A percentile compares a stretch with the other conserved stretches of the same genome.
These are phyloP conservation scores for Timandra comae DNA, from an alignment of 2,888 invertebrate genomes.

Conservation along the genomic window DNA sequence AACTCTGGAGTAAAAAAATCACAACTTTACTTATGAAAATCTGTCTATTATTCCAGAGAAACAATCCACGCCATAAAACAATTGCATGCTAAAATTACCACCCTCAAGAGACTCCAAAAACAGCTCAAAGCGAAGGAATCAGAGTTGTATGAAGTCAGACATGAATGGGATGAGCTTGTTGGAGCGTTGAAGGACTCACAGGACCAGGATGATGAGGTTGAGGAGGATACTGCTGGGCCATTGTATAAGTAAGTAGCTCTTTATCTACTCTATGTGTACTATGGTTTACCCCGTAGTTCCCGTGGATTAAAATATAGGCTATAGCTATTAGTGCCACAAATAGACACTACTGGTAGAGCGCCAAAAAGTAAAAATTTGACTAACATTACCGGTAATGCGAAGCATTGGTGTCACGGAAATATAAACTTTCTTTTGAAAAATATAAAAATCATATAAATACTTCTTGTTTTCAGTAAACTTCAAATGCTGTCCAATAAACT, in stretches of 20 bases:
- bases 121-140: slow-evolving; percentile 32
- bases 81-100: slow-evolving; percentile 32
- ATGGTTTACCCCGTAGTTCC: too few relatives aligned
- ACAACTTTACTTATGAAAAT: too few relatives aligned
- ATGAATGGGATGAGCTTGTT: slow-evolving; percentile 40
- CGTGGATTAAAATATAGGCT: too few relatives aligned
- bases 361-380: too few relatives aligned
- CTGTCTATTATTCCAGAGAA: slow-evolving; percentile 32
- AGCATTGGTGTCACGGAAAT: too few relatives aligned
- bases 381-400: too few relatives aligned
- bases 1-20: too few relatives aligned
- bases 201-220: slow-evolving; percentile 12
- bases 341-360: background rate
- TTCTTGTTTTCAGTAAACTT: slow-evolving; percentile 39
- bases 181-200: slow-evolving; percentile 30
- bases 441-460: too few relatives aligned
- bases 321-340: too few relatives aligned
- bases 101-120: slow-evolving; percentile 29
- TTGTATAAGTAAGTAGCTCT: slow-evolving; percentile 34
- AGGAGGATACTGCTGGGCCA: slow-evolving; percentile 26
- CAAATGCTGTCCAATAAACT: slow-evolving; percentile 34
- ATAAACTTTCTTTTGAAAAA: too few relatives aligned
- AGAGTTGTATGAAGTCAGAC: slow-evolving; percentile 23
- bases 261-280: background rate
- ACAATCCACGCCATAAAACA: slow-evolving; percentile 34